These are phyloP conservation scores for Oxytorus armatus DNA, from an alignment of 2,888 invertebrate genomes.

Conservation along the genomic window DNA sequence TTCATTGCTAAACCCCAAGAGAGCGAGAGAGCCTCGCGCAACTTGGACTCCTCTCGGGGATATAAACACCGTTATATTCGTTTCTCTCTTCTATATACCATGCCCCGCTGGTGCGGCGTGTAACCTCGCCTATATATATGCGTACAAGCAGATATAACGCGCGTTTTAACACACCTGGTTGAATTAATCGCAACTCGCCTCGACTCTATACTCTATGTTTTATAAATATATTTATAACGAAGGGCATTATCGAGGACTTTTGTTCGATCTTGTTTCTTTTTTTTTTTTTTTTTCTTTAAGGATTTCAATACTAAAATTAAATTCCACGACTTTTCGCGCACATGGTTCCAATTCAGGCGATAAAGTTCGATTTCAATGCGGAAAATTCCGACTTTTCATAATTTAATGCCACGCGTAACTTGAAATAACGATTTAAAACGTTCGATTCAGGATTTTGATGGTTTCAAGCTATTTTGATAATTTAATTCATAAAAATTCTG, in stretches of 20 bases:
- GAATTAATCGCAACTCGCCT: conserved; percentile 60
- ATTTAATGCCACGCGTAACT: no score
- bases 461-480: no score
- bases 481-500: no score
- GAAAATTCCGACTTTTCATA: no score
- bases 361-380: no score
- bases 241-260: not conserved
- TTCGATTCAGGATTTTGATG: no score
- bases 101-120: conserved; percentile 25
- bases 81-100: conserved; percentile 54
- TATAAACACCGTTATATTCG: conserved; percentile 66
- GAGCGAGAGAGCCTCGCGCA: conserved; percentile 43
- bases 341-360: no score
- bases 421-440: no score
- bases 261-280: no score
- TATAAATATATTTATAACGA: conserved; percentile 1
- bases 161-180: conserved; percentile 62
- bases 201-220: conserved; percentile 9
- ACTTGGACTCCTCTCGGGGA: conserved; percentile 52
- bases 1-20: conserved; percentile 61
- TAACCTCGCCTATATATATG: conserved; percentile 57
- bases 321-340: no score
- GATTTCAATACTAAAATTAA: no score
- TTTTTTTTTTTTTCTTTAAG: no score
- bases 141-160: conserved; percentile 42